A percentile compares a stretch with the other conserved stretches of the same genome.
phyloP scores from a whole-genome alignment of 2,888 invertebrate genomes.

The Protodeltote pygarga region DNA sequence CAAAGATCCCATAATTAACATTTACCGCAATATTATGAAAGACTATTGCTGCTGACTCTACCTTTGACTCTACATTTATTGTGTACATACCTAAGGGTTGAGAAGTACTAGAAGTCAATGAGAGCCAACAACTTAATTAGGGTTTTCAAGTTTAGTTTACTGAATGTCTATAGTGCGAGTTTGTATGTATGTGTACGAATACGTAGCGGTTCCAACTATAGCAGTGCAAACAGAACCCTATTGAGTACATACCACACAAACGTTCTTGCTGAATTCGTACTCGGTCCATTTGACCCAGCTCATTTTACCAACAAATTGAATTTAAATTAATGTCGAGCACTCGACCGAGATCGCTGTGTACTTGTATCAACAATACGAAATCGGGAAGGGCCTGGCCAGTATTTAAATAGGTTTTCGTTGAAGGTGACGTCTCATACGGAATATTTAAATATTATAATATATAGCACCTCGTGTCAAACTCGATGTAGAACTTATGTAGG shows the following conservation, averaged over 20 bases:
- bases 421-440: neutral
- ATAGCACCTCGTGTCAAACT: neutral
- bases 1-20: too few species aligned
- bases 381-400: neutral
- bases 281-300: conserved; percentile 40
- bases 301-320: conserved; percentile 40
- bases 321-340: conserved; percentile 41
- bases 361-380: conserved; percentile 6
- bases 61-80: too few species aligned
- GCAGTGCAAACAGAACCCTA: conserved; percentile 16
- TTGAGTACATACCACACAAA: conserved; percentile 23
- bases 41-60: too few species aligned
- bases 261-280: conserved; percentile 29
- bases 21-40: too few species aligned
- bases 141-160: too few species aligned
- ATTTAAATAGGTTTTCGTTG: conserved; percentile 16
- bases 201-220: conserved; percentile 6
- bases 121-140: too few species aligned
- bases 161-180: conserved; percentile 1
- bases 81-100: too few species aligned
- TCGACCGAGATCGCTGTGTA: conserved; percentile 15
- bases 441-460: conserved; percentile 8
- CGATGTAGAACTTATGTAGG: too few species aligned
- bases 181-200: neutral
- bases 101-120: too few species aligned